A percentile compares a stretch with the other conserved stretches of the same genome.
Evolutionary conservation across 2,113 vertebrate species (phyloP).

Genomic region (Oreotrochilus melanogaster): DNA sequence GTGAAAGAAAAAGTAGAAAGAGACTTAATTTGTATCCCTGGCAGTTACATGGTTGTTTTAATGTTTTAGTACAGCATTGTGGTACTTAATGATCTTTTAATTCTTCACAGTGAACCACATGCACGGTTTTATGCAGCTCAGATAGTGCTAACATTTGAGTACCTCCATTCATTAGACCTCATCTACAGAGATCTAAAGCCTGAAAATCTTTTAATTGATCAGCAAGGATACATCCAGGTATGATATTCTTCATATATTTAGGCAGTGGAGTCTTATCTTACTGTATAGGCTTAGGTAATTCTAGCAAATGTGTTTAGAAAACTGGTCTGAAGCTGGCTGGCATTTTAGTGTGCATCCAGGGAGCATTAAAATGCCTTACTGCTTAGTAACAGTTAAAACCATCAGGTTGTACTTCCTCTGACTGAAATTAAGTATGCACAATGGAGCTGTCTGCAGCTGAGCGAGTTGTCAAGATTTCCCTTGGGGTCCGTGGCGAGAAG

Average conservation of each 20-base stretch:
- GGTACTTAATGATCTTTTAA: conserved; percentile 51
- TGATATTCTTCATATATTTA: conserved; percentile 23
- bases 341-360: background rate
- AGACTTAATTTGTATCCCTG: background rate
- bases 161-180: conserved; percentile 99
- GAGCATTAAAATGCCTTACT: background rate
- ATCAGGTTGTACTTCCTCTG: background rate
- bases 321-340: background rate
- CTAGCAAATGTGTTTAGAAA: background rate
- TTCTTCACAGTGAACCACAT: conserved; percentile 90
- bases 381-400: conserved; percentile 3
- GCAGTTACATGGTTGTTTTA: background rate
- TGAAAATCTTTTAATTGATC: conserved; percentile 99
- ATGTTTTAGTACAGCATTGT: background rate
- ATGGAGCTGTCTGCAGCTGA: background rate
- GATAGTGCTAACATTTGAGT: conserved; percentile 99
- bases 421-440: background rate
- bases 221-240: conserved; percentile 99
- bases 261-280: background rate
- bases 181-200: conserved; percentile 99
- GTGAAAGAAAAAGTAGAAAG: background rate
- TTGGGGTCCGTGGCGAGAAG: conserved; percentile 26
- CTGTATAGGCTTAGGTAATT: background rate
- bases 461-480: background rate
- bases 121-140: conserved; percentile 99